Evolutionary conservation across 1,140 invertebrate species (phyloP).

Genomic region (Parapsyche elsis): DNA sequence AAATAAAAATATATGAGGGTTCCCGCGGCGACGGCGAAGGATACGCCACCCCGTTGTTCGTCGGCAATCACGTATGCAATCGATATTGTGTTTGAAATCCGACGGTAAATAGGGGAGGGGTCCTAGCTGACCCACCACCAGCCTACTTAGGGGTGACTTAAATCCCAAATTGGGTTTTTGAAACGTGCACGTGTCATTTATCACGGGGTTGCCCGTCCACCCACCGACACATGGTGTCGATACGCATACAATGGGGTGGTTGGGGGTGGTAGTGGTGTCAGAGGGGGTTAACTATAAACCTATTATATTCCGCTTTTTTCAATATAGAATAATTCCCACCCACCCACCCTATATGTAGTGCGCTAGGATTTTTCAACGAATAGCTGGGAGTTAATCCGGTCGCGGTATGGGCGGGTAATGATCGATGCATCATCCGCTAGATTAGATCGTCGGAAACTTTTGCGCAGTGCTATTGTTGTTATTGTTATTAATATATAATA

Average conservation of each 20-base stretch:
- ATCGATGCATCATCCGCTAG: slow-evolving; percentile 54
- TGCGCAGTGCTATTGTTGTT: background rate
- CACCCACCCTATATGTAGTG: slow-evolving; percentile 41
- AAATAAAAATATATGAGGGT: background rate
- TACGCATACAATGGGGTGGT: background rate
- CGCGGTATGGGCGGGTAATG: slow-evolving; percentile 53
- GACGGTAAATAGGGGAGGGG: slow-evolving; percentile 54
- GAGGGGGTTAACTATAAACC: slow-evolving; percentile 54
- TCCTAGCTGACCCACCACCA: slow-evolving; percentile 51
- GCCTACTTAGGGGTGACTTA: slow-evolving; percentile 68
- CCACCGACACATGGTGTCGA: slow-evolving; percentile 13
- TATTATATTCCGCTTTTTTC: slow-evolving; percentile 56
- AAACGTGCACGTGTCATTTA: slow-evolving; percentile 70
- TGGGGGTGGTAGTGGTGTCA: background rate
- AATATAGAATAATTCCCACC: slow-evolving; percentile 36
- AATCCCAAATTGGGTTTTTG: slow-evolving; percentile 70
- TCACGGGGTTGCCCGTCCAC: slow-evolving; percentile 61
- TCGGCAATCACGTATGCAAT: slow-evolving; percentile 56
- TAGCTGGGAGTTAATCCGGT: slow-evolving; percentile 52
- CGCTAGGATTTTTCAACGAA: slow-evolving; percentile 47
- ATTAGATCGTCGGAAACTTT: slow-evolving; percentile 45
- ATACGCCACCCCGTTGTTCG: slow-evolving; percentile 28
- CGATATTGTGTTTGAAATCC: slow-evolving; percentile 56
- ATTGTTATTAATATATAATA: background rate
- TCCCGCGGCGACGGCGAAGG: slow-evolving; percentile 2